These are phyloP conservation scores for Embiotoca jacksoni DNA, from an alignment of 2,113 vertebrate species.

Conservation along the genomic window DNA sequence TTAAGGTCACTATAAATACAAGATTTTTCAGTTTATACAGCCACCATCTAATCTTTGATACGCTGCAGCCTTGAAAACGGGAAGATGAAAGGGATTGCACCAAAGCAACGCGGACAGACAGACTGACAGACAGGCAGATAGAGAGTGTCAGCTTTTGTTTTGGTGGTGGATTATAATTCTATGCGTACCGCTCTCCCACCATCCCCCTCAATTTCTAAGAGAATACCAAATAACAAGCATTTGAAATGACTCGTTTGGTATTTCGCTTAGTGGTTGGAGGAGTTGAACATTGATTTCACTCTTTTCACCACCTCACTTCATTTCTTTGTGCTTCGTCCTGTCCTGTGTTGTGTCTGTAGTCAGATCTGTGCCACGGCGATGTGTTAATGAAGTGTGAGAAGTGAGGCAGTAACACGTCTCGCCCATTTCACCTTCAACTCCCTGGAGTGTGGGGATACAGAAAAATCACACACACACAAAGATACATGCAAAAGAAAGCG, in stretches of 20 bases:
- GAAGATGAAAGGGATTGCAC: slow-evolving; percentile 72
- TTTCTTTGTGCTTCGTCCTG: slow-evolving; percentile 11
- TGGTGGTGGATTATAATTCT: slow-evolving; percentile 69
- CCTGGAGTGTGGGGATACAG: slow-evolving; percentile 52
- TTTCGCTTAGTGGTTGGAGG: slow-evolving; percentile 30
- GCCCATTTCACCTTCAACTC: slow-evolving; percentile 69
- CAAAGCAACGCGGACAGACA: slow-evolving; percentile 47
- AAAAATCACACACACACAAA: slow-evolving; percentile 22
- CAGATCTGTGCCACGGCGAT: slow-evolving; percentile 60
- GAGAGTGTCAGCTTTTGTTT: slow-evolving; percentile 68
- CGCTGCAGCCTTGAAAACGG: slow-evolving; percentile 52
- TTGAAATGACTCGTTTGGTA: slow-evolving; percentile 53
- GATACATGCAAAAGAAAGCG: slow-evolving; percentile 4
- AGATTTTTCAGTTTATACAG: slow-evolving; percentile 23
- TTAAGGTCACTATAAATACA: slow-evolving; percentile 60
- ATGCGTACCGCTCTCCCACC: slow-evolving; percentile 16
- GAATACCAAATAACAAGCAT: slow-evolving; percentile 75
- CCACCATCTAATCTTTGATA: slow-evolving; percentile 53
- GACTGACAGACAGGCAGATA: slow-evolving; percentile 47
- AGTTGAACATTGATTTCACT: slow-evolving; percentile 52
- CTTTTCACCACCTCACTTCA: slow-evolving; percentile 20
- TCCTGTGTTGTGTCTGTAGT: slow-evolving; percentile 66
- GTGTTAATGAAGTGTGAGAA: slow-evolving; percentile 81
- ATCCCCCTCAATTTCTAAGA: slow-evolving; percentile 73
- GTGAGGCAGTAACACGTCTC: slow-evolving; percentile 70